These are phyloP conservation scores for Agapornis canus DNA, from an alignment of 2,797 vertebrate genomes.

Conservation along the genomic window DNA sequence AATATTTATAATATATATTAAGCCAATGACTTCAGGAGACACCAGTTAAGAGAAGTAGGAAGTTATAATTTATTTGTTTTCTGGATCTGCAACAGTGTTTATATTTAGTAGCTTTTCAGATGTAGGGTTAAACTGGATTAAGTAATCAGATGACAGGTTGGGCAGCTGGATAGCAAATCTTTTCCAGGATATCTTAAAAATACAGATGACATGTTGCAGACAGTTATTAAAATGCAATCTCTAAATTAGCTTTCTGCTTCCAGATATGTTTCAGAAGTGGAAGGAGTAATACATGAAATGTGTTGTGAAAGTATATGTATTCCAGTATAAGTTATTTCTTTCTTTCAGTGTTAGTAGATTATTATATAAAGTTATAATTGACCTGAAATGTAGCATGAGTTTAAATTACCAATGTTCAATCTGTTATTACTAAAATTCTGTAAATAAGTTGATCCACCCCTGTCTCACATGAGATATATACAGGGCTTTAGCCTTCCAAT, in stretches of 20 bases:
- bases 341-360: not conserved
- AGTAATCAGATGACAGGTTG: not conserved
- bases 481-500: not conserved
- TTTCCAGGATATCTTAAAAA: not conserved
- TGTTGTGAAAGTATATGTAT: not conserved
- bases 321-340: not conserved
- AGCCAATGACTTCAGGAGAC: not conserved
- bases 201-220: not conserved
- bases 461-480: not conserved
- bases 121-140: not conserved
- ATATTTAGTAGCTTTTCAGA: not conserved
- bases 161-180: not conserved
- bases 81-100: not conserved
- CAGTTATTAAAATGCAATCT: not conserved
- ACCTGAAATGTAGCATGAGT: not conserved
- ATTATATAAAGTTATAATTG: not conserved
- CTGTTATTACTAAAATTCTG: not conserved
- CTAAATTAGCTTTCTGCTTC: not conserved
- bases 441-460: not conserved
- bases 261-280: not conserved
- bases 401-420: not conserved
- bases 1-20: not conserved
- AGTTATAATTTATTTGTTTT: not conserved
- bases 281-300: not conserved
- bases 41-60: not conserved